Conservation (phyloP, 2,888 invertebrate species). For the Pasiphila rectangulata region DNA sequence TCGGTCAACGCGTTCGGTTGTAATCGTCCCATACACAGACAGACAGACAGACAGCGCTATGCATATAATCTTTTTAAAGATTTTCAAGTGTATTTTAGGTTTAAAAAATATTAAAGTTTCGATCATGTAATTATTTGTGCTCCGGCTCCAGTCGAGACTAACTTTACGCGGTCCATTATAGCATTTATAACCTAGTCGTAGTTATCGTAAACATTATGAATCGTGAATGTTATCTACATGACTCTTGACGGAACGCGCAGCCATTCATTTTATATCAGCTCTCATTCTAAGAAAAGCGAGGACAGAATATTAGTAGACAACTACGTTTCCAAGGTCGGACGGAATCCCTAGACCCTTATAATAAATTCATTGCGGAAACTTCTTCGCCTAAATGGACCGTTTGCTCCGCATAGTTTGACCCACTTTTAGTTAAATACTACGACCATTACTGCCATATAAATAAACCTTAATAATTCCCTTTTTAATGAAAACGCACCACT, state of each 20-base stretch:
- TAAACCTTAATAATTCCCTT: slow-evolving; percentile 2
- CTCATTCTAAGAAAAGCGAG: slow-evolving; percentile 1
- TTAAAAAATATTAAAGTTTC: too few relatives aligned
- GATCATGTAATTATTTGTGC: too few relatives aligned
- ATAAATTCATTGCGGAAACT: slow-evolving; percentile 14
- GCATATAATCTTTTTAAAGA: too few relatives aligned
- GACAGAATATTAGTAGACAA: slow-evolving; percentile 6
- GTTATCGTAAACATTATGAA: slow-evolving; percentile 16
- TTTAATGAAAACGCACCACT: not conserved
- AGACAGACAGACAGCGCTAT: too few relatives aligned
- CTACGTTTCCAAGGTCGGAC: slow-evolving; percentile 7
- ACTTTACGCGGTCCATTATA: slow-evolving; percentile 6
- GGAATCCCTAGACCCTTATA: slow-evolving; percentile 16
- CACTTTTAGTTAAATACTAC: slow-evolving; percentile 5
- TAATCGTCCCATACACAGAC: too few relatives aligned
- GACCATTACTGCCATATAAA: not conserved
- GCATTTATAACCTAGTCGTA: slow-evolving; percentile 16
- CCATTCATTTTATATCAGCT: slow-evolving; percentile 14
- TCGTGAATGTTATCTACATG: slow-evolving; percentile 18
- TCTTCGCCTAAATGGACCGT: slow-evolving; percentile 8
- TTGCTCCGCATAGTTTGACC: slow-evolving; percentile 7
- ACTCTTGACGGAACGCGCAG: slow-evolving; percentile 12
- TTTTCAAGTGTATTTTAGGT: too few relatives aligned
- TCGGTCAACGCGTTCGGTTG: too few relatives aligned
- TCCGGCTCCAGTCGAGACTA: not conserved